Conservation (phyloP, 2,888 invertebrate species). For the Pachydiplax longipennis region DNA sequence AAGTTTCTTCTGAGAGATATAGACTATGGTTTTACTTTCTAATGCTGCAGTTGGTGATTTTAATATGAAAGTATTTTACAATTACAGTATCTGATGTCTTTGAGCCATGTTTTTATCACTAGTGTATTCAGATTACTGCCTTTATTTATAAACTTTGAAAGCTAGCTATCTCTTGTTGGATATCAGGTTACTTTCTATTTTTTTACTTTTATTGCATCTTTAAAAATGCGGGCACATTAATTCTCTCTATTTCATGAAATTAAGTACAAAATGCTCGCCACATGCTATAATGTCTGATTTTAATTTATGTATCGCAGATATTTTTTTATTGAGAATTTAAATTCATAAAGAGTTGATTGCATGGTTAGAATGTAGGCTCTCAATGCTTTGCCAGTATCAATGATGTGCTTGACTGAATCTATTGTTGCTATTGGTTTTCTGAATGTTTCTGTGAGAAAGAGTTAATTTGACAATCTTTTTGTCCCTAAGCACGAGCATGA, state of each 20-base stretch:
- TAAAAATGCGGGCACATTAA: background rate
- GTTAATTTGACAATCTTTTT: too few species aligned
- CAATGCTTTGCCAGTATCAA: too few species aligned
- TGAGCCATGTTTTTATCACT: background rate
- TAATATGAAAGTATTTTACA: background rate
- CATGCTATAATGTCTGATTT: too few species aligned
- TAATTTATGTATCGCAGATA: too few species aligned
- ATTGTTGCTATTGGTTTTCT: too few species aligned
- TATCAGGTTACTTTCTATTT: background rate
- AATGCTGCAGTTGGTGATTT: background rate
- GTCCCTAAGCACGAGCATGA: too few species aligned
- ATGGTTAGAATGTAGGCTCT: too few species aligned
- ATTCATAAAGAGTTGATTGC: too few species aligned
- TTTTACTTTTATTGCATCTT: background rate
- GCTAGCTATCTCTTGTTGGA: background rate
- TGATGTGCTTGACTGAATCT: too few species aligned
- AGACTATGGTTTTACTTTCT: background rate
- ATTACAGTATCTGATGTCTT: background rate
- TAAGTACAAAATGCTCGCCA: background rate
- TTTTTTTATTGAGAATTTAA: too few species aligned
- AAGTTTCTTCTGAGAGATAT: background rate
- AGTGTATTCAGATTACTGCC: background rate
- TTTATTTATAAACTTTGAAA: background rate
- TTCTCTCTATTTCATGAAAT: background rate
- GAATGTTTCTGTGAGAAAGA: too few species aligned